phyloP scores from a whole-genome alignment of 2,113 vertebrate genomes.

The Oncorhynchus kisutch region DNA sequence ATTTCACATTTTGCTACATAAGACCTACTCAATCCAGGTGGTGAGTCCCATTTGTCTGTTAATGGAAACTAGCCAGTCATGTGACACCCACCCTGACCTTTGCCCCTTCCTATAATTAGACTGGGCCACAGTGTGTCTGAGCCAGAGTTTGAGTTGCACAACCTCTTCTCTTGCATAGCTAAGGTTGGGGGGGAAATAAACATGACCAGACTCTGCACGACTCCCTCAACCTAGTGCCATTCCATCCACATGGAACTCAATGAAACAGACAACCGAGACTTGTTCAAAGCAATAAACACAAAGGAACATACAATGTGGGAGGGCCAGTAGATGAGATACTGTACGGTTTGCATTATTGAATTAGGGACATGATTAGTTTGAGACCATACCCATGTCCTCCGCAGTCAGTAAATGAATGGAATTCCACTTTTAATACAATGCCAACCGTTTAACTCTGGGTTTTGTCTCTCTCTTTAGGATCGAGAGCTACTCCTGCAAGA shows the following conservation, averaged over 20 bases:
- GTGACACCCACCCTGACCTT: slow-evolving; percentile 18
- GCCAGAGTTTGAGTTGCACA: slow-evolving; percentile 41
- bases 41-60: not conserved
- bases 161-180: slow-evolving; percentile 62
- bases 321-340: too few species aligned
- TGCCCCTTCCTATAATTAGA: slow-evolving; percentile 62
- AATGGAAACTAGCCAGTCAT: slow-evolving; percentile 2
- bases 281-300: not conserved
- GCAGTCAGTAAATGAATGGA: not conserved
- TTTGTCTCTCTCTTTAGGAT: slow-evolving; percentile 72
- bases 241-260: slow-evolving; percentile 28
- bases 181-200: slow-evolving; percentile 48
- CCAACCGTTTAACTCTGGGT: not conserved
- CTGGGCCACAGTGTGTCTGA: slow-evolving; percentile 16
- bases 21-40: too few species aligned
- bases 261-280: not conserved
- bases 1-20: too few species aligned
- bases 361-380: not conserved
- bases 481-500: slow-evolving; percentile 97
- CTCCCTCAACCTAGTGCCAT: slow-evolving; percentile 16
- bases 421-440: not conserved
- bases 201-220: slow-evolving; percentile 5
- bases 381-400: not conserved
- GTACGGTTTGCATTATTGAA: not conserved
- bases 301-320: too few species aligned